These are phyloP conservation scores for Aleiodes leptofemur DNA, from an alignment of 2,888 invertebrate species.

Conservation along the genomic window DNA sequence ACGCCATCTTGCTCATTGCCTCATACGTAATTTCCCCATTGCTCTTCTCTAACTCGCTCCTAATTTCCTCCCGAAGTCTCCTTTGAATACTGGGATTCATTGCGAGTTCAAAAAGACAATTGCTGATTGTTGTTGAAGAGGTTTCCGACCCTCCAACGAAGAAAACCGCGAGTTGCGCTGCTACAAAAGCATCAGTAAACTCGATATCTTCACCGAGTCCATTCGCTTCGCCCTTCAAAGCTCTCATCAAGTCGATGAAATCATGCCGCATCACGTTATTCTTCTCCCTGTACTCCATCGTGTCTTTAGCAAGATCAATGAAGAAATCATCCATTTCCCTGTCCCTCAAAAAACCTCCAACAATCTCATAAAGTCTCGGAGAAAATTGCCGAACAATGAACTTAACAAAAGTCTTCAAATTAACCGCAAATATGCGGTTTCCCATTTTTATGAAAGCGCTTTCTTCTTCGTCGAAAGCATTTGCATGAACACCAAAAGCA, in stretches of 20 bases:
- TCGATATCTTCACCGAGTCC: slow-evolving; percentile 73
- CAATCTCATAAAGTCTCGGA: slow-evolving; percentile 56
- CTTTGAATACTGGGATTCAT: slow-evolving; percentile 72
- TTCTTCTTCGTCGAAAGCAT: slow-evolving; percentile 68
- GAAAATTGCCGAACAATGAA: neutral
- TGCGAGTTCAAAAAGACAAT: slow-evolving; percentile 74
- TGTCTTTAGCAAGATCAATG: slow-evolving; percentile 63
- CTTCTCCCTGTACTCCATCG: slow-evolving; percentile 69
- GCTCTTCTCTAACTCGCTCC: slow-evolving; percentile 60
- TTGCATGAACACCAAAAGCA: slow-evolving; percentile 74
- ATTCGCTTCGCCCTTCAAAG: slow-evolving; percentile 70
- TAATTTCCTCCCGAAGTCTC: slow-evolving; percentile 70
- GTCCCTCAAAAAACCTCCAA: slow-evolving; percentile 54
- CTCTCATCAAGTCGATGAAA: slow-evolving; percentile 61
- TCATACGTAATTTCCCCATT: slow-evolving; percentile 72
- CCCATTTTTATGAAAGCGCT: slow-evolving; percentile 72
- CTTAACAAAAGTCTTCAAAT: neutral
- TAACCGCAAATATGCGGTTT: slow-evolving; percentile 58
- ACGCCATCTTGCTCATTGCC: slow-evolving; percentile 71
- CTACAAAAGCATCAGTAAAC: slow-evolving; percentile 68
- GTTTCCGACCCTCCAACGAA: slow-evolving; percentile 76
- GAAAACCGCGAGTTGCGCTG: slow-evolving; percentile 75
- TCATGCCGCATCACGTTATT: neutral
- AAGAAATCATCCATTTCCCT: slow-evolving; percentile 66
- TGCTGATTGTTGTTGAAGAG: slow-evolving; percentile 73